These are phyloP conservation scores for Poeciliopsis turneri DNA, from an alignment of 2,797 vertebrate species.

Conservation along the genomic window DNA sequence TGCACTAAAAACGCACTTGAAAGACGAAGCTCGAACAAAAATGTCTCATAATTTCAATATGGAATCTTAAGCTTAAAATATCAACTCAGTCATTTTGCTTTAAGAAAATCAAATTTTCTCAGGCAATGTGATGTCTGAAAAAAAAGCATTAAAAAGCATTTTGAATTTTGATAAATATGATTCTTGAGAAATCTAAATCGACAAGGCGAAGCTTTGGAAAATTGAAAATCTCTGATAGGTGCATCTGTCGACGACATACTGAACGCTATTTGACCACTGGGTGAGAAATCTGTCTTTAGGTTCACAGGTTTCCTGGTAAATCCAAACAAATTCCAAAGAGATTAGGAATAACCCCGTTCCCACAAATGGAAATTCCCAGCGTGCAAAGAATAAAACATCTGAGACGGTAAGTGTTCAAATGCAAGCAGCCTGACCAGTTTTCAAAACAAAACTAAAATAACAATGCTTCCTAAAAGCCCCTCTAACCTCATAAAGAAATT, in stretches of 20 bases:
- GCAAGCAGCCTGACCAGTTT: not conserved
- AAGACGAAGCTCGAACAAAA: not conserved
- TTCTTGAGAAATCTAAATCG: not conserved
- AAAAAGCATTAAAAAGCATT: not conserved
- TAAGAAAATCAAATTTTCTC: not conserved
- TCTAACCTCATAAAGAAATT: not conserved
- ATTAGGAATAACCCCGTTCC: constrained; percentile 7
- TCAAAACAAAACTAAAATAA: not conserved
- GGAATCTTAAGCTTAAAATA: not conserved
- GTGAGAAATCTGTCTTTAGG: not conserved
- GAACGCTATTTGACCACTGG: not conserved
- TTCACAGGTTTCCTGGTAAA: not conserved
- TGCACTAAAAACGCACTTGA: too few relatives aligned
- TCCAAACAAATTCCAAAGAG: not conserved
- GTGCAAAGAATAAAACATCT: not conserved
- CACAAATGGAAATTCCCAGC: constrained; percentile 17
- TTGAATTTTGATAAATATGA: not conserved
- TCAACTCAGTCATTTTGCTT: not conserved
- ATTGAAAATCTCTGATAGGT: not conserved
- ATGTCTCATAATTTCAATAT: not conserved
- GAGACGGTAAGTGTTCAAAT: constrained; percentile 5
- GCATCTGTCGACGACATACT: not conserved
- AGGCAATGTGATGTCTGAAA: too few relatives aligned
- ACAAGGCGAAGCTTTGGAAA: not conserved
- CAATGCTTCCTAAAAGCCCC: not conserved